Conservation (phyloP, 2,113 vertebrate species). For the Protobothrops flavoviridis region DNA sequence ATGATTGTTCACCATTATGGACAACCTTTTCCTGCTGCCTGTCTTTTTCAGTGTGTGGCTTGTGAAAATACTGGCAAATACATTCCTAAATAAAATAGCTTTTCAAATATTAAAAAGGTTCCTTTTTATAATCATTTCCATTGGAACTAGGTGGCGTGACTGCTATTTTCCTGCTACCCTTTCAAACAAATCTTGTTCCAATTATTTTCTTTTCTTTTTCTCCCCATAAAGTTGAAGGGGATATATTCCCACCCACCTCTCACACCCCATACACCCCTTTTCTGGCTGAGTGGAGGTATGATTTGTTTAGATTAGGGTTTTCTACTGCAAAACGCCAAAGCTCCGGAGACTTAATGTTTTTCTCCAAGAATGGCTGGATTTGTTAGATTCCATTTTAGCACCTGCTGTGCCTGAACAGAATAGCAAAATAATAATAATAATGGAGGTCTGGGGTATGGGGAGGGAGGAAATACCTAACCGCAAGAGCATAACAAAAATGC, state of each 20-base stretch:
- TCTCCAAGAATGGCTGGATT: slow-evolving; percentile 63
- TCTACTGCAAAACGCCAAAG: slow-evolving; percentile 64
- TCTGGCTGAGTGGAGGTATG: slow-evolving; percentile 69
- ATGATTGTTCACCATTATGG: slow-evolving; percentile 37
- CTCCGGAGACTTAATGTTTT: slow-evolving; percentile 69
- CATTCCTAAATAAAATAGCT: slow-evolving; percentile 76
- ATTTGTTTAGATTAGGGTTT: slow-evolving; percentile 81
- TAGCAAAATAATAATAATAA: slow-evolving; percentile 15
- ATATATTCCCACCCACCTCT: slow-evolving; percentile 65
- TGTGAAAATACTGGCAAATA: slow-evolving; percentile 58
- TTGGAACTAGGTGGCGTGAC: slow-evolving; percentile 77
- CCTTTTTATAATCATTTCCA: slow-evolving; percentile 53
- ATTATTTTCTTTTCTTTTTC: slow-evolving; percentile 75
- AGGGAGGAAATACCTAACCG: background rate
- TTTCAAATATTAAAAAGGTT: slow-evolving; percentile 72
- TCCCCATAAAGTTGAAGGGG: slow-evolving; percentile 75
- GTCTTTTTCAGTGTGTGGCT: slow-evolving; percentile 37
- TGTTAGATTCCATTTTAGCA: slow-evolving; percentile 59
- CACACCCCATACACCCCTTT: slow-evolving; percentile 31
- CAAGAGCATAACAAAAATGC: background rate
- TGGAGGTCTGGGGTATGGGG: background rate
- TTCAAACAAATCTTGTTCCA: slow-evolving; percentile 75
- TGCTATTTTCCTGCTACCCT: slow-evolving; percentile 74
- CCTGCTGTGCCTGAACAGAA: slow-evolving; percentile 71
- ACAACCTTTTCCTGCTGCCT: slow-evolving; percentile 17